Conservation (phyloP, 2,113 vertebrate species). For the Solea solea region DNA sequence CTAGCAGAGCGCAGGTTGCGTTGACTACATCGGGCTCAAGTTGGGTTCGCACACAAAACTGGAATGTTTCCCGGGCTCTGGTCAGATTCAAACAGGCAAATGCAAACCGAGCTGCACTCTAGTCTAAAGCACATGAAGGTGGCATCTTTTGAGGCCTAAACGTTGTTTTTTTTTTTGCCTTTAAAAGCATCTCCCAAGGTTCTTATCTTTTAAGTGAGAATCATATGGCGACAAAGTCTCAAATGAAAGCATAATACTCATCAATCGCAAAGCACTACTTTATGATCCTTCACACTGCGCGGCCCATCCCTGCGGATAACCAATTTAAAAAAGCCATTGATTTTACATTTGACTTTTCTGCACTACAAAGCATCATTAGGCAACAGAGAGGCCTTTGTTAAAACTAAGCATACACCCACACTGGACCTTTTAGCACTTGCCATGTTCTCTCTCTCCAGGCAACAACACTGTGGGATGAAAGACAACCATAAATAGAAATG, state of each 20-base stretch:
- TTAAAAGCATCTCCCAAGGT: too few relatives aligned
- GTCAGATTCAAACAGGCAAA: too few relatives aligned
- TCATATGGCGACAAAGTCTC: too few relatives aligned
- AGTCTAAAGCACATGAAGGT: background rate
- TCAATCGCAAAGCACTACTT: slow-evolving; percentile 27
- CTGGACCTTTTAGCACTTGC: slow-evolving; percentile 63
- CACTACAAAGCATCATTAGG: slow-evolving; percentile 72
- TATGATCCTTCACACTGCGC: slow-evolving; percentile 9
- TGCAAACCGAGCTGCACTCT: too few relatives aligned
- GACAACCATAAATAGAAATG: slow-evolving; percentile 51
- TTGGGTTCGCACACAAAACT: too few relatives aligned
- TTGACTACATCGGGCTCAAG: too few relatives aligned
- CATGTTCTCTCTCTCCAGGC: slow-evolving; percentile 37
- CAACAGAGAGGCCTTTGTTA: slow-evolving; percentile 39
- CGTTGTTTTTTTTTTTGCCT: background rate
- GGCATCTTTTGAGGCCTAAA: background rate
- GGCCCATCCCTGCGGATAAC: slow-evolving; percentile 37
- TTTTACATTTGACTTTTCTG: slow-evolving; percentile 68
- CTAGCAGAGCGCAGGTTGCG: too few relatives aligned
- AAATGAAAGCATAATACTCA: slow-evolving; percentile 1
- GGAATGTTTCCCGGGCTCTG: too few relatives aligned
- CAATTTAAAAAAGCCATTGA: slow-evolving; percentile 67
- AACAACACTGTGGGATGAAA: slow-evolving; percentile 55
- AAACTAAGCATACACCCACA: slow-evolving; percentile 56
- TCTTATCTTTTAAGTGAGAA: background rate